phyloP scores from a whole-genome alignment of 2,113 vertebrate species.

The Aldabrachelys gigantea region DNA sequence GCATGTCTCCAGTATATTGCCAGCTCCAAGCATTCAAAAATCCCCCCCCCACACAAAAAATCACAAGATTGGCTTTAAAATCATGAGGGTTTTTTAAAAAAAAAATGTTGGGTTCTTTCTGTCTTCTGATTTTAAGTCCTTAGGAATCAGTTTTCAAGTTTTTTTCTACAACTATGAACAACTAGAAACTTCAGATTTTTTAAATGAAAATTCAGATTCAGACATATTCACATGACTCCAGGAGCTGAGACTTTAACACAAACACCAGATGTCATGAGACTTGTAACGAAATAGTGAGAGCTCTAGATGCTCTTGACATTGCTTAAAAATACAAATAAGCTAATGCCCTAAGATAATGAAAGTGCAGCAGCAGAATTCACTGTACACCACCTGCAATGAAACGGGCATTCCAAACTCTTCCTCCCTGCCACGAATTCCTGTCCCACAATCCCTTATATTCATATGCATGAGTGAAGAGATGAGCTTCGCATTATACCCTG shows the following conservation, averaged over 20 bases:
- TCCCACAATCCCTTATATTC: background rate
- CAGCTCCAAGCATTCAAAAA: background rate
- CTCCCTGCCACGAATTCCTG: background rate
- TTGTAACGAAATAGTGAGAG: background rate
- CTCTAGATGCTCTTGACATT: background rate
- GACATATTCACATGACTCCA: background rate
- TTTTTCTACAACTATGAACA: background rate
- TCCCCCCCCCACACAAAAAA: background rate
- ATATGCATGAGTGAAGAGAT: background rate
- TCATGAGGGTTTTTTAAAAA: background rate
- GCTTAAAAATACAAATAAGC: background rate
- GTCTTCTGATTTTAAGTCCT: background rate
- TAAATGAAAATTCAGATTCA: background rate
- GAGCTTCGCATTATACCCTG: background rate
- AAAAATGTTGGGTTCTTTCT: background rate
- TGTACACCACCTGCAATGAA: background rate
- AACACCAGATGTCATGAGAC: background rate
- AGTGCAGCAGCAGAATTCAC: background rate
- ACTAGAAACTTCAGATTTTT: background rate
- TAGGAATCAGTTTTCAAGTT: background rate
- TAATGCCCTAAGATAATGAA: background rate
- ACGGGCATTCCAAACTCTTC: background rate
- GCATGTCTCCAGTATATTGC: background rate
- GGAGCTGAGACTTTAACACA: background rate
- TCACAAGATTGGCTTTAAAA: accelerated